phyloP scores from a whole-genome alignment of 2,888 invertebrate genomes.

The Odontocerum albicorne region DNA sequence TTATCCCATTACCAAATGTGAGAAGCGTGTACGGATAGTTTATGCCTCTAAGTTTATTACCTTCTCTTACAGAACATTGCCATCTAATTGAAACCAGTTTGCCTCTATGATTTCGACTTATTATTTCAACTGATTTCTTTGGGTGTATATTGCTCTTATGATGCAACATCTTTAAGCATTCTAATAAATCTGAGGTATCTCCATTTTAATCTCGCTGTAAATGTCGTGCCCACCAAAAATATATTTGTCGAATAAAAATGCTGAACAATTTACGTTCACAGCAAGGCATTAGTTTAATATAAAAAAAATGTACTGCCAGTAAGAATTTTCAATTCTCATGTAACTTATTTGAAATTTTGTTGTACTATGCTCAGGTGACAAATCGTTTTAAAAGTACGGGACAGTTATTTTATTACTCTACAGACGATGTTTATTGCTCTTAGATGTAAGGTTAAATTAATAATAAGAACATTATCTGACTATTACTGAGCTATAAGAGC shows the following conservation, averaged over 20 bases:
- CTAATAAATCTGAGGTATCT: constrained; percentile 35
- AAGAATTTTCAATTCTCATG: too few relatives aligned
- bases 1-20: constrained; percentile 24
- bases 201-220: constrained; percentile 31
- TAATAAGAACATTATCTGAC: too few relatives aligned
- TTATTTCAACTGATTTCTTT: too few relatives aligned
- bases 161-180: constrained; percentile 31
- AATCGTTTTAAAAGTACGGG: too few relatives aligned
- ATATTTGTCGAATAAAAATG: constrained; percentile 34
- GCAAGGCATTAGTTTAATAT: constrained; percentile 23
- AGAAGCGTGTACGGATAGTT: constrained; percentile 17
- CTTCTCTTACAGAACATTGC: constrained; percentile 16
- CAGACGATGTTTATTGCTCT: too few relatives aligned
- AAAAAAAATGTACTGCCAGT: constrained; percentile 11
- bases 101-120: constrained; percentile 24
- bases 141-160: constrained; percentile 30
- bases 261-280: constrained; percentile 31
- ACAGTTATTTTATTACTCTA: too few relatives aligned
- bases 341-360: too few relatives aligned
- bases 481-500: too few relatives aligned
- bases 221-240: constrained; percentile 35
- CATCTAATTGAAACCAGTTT: constrained; percentile 35
- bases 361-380: too few relatives aligned
- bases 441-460: too few relatives aligned
- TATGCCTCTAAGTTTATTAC: constrained; percentile 14